Conservation (phyloP, 2,888 invertebrate species). For the Piscicola geometra region DNA sequence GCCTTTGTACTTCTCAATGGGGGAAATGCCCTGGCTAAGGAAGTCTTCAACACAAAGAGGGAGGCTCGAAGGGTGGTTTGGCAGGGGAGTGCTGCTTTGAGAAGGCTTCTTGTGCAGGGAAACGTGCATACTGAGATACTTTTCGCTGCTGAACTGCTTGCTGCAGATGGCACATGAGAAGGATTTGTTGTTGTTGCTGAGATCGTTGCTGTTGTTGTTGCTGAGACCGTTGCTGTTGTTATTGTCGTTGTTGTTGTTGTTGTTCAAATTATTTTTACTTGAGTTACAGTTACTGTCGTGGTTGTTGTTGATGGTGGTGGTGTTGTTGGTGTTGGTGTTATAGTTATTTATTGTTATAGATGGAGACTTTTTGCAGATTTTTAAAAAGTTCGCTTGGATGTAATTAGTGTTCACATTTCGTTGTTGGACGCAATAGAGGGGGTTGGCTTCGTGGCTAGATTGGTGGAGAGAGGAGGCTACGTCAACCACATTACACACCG, state of each 20-base stretch:
- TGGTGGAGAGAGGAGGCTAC: too few species aligned
- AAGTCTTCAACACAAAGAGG: neutral
- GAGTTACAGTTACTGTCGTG: neutral
- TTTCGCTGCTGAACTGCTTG: conserved; percentile 42
- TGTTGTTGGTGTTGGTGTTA: neutral
- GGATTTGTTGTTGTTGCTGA: neutral
- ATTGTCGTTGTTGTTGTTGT: neutral
- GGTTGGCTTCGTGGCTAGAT: too few species aligned
- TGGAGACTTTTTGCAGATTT: too few species aligned
- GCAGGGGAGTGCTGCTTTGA: neutral
- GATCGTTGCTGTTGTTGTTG: neutral
- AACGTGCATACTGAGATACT: conserved; percentile 43
- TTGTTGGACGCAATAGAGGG: too few species aligned
- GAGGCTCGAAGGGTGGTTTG: neutral
- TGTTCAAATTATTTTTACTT: neutral
- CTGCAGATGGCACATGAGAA: conserved; percentile 37
- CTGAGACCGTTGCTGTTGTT: too few species aligned
- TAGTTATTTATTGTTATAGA: neutral
- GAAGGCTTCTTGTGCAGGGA: conserved; percentile 38
- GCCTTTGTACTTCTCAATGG: conserved; percentile 30
- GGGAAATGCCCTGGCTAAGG: conserved; percentile 22
- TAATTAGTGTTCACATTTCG: too few species aligned
- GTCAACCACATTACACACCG: too few species aligned
- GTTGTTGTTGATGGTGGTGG: neutral
- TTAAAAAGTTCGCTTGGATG: too few species aligned